Base-by-base conservation (phyloP, 2,113 vertebrate genomes). In the Mobula birostris region DNA sequence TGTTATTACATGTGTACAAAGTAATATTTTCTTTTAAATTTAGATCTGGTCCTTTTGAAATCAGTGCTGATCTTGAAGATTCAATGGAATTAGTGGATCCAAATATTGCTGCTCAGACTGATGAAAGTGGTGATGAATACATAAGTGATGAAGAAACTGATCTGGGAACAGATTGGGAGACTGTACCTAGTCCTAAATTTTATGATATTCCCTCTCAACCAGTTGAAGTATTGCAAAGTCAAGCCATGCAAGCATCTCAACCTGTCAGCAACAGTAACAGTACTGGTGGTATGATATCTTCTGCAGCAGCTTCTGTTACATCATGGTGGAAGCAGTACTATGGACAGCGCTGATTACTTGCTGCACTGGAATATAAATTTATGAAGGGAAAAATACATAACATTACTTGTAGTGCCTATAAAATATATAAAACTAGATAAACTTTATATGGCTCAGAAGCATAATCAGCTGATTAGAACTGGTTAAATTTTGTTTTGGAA, bases 151-250 rank as follows among this genome's bases (percentile, higher is more conserved):
- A 99, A 88, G 99, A 99, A 96, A 99, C 99, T 0, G 98, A 99
- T 96, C 96, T 99, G 68, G 99, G 99, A 90, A 99, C 98, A 0
- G 99, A 99, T 97, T 99, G 99, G 99, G 99, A 99, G 97, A 99
- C 99, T 1, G 97, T 99, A 94, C 99, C 99, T 0, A 99, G 98
- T 94, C 98, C 99, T 0, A 97, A 98, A 2, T 99, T 99, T 96
- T 99, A 98, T 24, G 99, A 99, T n/a, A 99, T 99, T 96, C 99
- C 98, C 7, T 99, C 99, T 0, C 99, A 99, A 97, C 96, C 98
- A 0, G 98, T 97, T 96, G 99, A 99, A 95, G 96, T 98, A 92
- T 98, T 98, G 87, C 98, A 99, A 97, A 99, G 98, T 95, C 97
- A 98, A 94, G 96, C 98, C 95, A 96, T 96, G 14, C 98, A 98